Evolutionary conservation across 2,797 vertebrate species (phyloP), one percentile per base, ranked within the genome.

Genomic region (Kryptopterus vitreolus): DNA sequence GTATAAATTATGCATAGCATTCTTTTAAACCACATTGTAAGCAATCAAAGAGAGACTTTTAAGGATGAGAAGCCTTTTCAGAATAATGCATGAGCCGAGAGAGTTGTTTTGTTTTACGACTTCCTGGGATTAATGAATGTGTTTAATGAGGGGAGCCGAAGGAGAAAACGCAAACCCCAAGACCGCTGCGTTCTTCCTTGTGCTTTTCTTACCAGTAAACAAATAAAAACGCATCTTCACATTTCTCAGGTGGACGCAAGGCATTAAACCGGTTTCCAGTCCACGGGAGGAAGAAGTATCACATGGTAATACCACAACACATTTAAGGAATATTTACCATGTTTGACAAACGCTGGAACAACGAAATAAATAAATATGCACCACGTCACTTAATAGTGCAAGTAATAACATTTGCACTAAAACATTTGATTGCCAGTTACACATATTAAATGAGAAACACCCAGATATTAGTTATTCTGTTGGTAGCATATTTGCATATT

Each of bases 211-310:
- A 6, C n/a, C 26, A 22, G 31, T 68, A 24, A 75, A 58, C 52
- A 74, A 75, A 58, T 26, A 29, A 20, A 57, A 66, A 59, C 46
- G 5, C 43, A 1, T 77, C 57, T 84, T 81, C 57, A 75, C 35
- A 50, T 77, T 72, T 61, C 61, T 61, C 76, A 87, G 85, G 76
- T 82, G 69, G 80, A 48, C 77, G 78, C 59, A 84, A 84, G 69
- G 73, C 84, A 63, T 24, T 75, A 12, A 86, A 71, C 79, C 83
- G 82, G 9, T 80, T 84, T 85, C 79, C 85, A 20, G 35, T 79
- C 15, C 79, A 83, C 33, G 82, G 35, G 29, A 83, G 81, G 69
- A 87, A 85, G 83, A 88, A 85, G 77, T 74, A 80, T 61, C 83
- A 87, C 26, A 76, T 82, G 76, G 81, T 85, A 55, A 43, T 85